Conservation (phyloP, 2,888 invertebrate genomes). For the Torymus auratus region DNA sequence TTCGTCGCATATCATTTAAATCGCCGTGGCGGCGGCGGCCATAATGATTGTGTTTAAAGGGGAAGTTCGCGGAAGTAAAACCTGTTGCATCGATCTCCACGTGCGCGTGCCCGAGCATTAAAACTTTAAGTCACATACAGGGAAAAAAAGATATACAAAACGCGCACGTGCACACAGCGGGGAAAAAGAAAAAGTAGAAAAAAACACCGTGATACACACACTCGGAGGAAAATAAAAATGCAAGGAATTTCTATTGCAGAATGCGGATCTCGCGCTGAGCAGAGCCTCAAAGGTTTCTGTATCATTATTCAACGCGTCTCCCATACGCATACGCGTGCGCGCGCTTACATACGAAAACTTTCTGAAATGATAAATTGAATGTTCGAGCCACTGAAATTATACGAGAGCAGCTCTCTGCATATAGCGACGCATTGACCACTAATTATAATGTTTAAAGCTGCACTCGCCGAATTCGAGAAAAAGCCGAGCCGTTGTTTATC, state of each 20-base stretch:
- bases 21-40: neutral
- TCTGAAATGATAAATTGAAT: conserved; percentile 31
- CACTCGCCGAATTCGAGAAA: conserved; percentile 2
- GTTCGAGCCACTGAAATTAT: conserved; percentile 8
- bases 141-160: neutral
- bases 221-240: conserved; percentile 8
- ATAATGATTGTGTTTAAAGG: conserved; percentile 45
- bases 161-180: neutral
- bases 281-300: neutral
- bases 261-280: conserved; percentile 25
- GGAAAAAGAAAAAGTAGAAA: conserved; percentile 1
- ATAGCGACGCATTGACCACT: conserved; percentile 8
- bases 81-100: conserved; percentile 37
- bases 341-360: conserved; percentile 4
- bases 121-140: conserved; percentile 19
- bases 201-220: conserved; percentile 33
- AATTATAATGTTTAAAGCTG: conserved; percentile 17
- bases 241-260: conserved; percentile 32
- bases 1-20: conserved; percentile 38
- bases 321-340: neutral
- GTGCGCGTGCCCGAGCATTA: conserved; percentile 18
- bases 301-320: conserved; percentile 32
- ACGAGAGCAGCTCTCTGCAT: neutral
- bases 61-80: conserved; percentile 46
- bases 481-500: neutral